A percentile compares a stretch with the other conserved stretches of the same genome.
Conservation (phyloP, 2,797 vertebrate species). For the Phaenicophaeus curvirostris region DNA sequence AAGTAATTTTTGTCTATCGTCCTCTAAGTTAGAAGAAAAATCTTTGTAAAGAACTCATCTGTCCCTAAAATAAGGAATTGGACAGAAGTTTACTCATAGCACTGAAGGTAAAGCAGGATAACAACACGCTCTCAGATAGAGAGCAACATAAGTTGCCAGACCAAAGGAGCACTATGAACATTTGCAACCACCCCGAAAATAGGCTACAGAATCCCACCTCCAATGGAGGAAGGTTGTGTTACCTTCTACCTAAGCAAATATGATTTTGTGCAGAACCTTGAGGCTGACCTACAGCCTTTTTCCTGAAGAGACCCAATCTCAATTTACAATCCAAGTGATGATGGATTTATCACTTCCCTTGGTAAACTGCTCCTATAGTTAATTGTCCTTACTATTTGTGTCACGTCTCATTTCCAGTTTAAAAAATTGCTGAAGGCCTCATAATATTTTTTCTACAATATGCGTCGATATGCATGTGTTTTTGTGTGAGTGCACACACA, state of each 20-base stretch:
- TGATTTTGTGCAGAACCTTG: neutral
- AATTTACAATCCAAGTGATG: neutral
- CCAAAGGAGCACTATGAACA: neutral
- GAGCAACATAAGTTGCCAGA: neutral
- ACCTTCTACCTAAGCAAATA: neutral
- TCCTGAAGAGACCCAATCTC: neutral
- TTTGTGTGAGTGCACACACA: neutral
- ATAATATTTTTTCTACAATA: neutral
- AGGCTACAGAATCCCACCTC: neutral
- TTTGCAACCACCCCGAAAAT: neutral
- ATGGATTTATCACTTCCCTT: constrained; percentile 60
- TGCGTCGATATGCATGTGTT: neutral
- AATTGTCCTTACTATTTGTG: constrained; percentile 61
- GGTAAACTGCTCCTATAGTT: constrained; percentile 45
- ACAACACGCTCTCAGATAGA: neutral
- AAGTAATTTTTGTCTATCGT: neutral
- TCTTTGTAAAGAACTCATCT: neutral
- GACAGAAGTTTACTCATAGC: neutral
- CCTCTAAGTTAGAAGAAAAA: neutral
- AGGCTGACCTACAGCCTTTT: neutral
- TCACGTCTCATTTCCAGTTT: constrained; percentile 53
- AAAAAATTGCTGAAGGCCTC: neutral
- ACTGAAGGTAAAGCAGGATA: neutral
- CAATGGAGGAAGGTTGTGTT: neutral
- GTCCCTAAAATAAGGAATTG: neutral